These are phyloP conservation scores for Malurus elegans DNA, from an alignment of 2,113 vertebrate species.

Conservation along the genomic window DNA sequence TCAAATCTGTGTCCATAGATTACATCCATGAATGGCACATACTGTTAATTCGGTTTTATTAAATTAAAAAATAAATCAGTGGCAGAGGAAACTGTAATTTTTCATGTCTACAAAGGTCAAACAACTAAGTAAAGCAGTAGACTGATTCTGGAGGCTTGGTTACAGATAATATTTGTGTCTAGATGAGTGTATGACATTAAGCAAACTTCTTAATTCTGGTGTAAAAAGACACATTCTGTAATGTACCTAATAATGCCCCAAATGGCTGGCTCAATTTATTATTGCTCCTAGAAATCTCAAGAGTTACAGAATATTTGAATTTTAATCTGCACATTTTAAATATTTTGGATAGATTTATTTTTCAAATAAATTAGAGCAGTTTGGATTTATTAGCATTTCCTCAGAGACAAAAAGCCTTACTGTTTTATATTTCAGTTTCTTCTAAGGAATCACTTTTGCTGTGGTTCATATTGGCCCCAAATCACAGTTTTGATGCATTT, in stretches of 20 bases:
- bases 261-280: background rate
- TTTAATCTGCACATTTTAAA: background rate
- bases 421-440: background rate
- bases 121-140: background rate
- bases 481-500: background rate
- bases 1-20: conserved; percentile 21
- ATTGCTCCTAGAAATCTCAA: background rate
- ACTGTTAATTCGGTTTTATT: background rate
- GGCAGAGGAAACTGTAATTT: background rate
- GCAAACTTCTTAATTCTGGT: background rate
- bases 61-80: background rate
- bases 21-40: background rate
- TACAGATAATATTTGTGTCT: background rate
- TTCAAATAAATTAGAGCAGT: background rate
- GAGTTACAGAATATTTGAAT: background rate
- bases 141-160: background rate
- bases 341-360: background rate
- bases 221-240: background rate
- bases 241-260: background rate
- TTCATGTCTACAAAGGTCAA: background rate
- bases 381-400: background rate
- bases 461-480: background rate
- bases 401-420: background rate
- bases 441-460: background rate
- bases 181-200: background rate